Percentiles rank a stretch among this genome's conserved stretches.
Conservation (phyloP, 1,140 invertebrate species). For the Tetramorium simillimum region DNA sequence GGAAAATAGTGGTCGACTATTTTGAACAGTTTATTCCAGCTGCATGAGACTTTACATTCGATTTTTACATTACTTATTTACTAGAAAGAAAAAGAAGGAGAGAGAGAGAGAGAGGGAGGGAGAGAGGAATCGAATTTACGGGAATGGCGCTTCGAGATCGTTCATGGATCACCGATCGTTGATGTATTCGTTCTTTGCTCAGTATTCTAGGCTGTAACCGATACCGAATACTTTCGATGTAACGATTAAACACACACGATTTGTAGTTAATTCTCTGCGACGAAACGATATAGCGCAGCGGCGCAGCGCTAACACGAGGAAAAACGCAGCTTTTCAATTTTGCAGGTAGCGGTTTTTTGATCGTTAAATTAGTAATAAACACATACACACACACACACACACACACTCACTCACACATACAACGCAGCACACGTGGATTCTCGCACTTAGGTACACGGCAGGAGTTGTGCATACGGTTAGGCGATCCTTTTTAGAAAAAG, state of each 20-base stretch:
- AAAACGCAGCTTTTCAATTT: conserved; percentile 69
- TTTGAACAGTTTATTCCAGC: neutral
- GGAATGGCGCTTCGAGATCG: conserved; percentile 26
- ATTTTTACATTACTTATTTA: conserved; percentile 1
- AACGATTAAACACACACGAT: conserved; percentile 65
- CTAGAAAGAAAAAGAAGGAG: neutral
- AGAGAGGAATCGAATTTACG: conserved; percentile 5
- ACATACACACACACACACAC: neutral
- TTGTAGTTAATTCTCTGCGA: conserved; percentile 62
- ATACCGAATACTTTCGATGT: conserved; percentile 71
- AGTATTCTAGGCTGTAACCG: conserved; percentile 73
- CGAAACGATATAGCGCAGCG: conserved; percentile 42
- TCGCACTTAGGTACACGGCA: conserved; percentile 70
- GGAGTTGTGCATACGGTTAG: conserved; percentile 28
- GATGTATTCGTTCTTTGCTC: conserved; percentile 72
- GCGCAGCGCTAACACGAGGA: conserved; percentile 44
- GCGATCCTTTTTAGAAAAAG: conserved; percentile 38
- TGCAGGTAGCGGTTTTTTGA: conserved; percentile 67
- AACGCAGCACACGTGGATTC: conserved; percentile 71
- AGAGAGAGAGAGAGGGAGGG: neutral
- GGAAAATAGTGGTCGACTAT: conserved; percentile 31
- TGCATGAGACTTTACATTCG: neutral
- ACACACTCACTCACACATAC: neutral
- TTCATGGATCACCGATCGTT: conserved; percentile 55
- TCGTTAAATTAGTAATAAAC: conserved; percentile 64